Base-by-base conservation (phyloP, 1,140 invertebrate species). In the Euborellia annulipes region DNA sequence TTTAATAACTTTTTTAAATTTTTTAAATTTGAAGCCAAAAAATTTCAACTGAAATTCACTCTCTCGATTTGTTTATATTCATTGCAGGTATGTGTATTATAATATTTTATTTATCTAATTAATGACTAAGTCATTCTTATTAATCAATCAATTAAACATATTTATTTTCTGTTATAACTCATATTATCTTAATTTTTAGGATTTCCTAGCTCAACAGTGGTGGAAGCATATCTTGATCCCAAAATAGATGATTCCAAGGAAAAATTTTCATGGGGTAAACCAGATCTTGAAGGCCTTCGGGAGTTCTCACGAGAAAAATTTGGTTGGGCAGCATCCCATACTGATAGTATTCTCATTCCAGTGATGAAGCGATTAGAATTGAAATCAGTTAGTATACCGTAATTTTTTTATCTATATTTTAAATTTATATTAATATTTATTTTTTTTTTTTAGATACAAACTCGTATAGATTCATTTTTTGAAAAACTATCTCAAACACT, bases 181-280 rank as follows among this genome's bases (percentile, higher is more conserved):
- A n/a, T n/a, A n/a, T n/a, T n/a, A n/a, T n/a, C n/a, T n/a, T n/a
- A n/a, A n/a, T n/a, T 41, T 22, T 37, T 48, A 80, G 81, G 82
- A 48, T 87, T 88, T 62, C 84, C 85, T 1, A 82, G 68, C 64
- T 57, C 65, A 55, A 66, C 70, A 30, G 77, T 97, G 3, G 79
- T 83, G 19, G 78, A 94, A 59, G 93, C 93, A 1, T 98, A 98
- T 62, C 58, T 91, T 8, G 70, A 81, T 43, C 95, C 96, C 3
- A 73, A 71, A 36, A 75, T 98, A 3, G 90, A 98, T 64, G 76
- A 80, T 30, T 91, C 82, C 36, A 70, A 71, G 36, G 89, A 95
- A 58, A 62, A 69, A 27, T 98, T 98, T 55, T 75, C 75, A 9
- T 98, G 94, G 94, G 75, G 76, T 1, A 71, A 75, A 50, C 83